These are phyloP conservation scores for Agonum fuliginosum DNA, from an alignment of 2,888 invertebrate species.

Conservation along the genomic window DNA sequence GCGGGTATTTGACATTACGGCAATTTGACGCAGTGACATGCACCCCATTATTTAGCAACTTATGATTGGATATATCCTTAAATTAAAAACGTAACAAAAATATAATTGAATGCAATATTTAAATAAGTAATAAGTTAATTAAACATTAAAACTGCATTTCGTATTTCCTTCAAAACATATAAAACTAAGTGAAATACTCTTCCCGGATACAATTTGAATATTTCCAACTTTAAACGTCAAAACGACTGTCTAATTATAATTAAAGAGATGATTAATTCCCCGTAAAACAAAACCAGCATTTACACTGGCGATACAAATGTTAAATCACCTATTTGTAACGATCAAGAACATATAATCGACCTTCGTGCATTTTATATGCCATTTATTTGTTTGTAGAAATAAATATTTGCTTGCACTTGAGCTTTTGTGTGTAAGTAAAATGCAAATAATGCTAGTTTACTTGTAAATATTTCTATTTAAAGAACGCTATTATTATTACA, in stretches of 20 bases:
- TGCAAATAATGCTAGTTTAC: slow-evolving; percentile 22
- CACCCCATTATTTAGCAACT: no score
- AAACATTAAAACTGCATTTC: no score
- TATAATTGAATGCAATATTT: no score
- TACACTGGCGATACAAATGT: slow-evolving; percentile 15
- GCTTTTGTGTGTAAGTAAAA: slow-evolving; percentile 31
- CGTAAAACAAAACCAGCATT: slow-evolving; percentile 12
- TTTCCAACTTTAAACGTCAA: background rate
- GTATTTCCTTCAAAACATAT: background rate
- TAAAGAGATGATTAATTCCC: slow-evolving; percentile 23
- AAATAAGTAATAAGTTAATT: background rate
- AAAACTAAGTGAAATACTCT: background rate
- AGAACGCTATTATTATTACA: slow-evolving; percentile 16
- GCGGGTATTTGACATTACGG: no score
- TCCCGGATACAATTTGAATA: slow-evolving; percentile 29
- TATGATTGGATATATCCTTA: no score
- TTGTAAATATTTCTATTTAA: slow-evolving; percentile 38
- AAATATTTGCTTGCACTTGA: slow-evolving; percentile 32
- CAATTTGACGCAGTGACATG: no score
- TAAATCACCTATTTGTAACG: slow-evolving; percentile 4
- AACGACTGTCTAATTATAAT: slow-evolving; percentile 21
- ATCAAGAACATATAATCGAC: slow-evolving; percentile 16
- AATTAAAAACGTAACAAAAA: no score
- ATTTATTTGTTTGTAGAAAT: slow-evolving; percentile 15
- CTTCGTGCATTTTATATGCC: slow-evolving; percentile 1